These are phyloP conservation scores for Diadumene lineata DNA, from an alignment of 92 coral and sea anemone species.

Conservation along the genomic window DNA sequence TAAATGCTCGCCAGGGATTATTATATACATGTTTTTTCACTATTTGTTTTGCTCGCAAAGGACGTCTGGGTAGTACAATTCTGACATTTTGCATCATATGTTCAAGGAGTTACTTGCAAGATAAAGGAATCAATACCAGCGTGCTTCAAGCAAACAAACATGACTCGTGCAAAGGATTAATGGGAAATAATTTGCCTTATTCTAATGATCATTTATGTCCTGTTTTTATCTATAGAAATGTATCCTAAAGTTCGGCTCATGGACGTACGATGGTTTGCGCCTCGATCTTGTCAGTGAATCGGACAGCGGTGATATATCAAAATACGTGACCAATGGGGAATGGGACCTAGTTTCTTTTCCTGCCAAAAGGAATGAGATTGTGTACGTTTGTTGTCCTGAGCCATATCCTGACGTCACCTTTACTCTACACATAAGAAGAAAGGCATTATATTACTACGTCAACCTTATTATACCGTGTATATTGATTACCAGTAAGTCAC, in stretches of 20 bases:
- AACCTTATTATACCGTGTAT: conserved; percentile 83
- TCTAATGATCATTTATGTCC: background rate
- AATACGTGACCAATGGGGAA: conserved; percentile 83
- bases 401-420: conserved; percentile 89
- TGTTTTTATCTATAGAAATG: conserved; percentile 48
- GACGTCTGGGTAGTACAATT: background rate
- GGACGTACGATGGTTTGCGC: conserved; percentile 84
- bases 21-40: background rate
- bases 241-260: conserved; percentile 81
- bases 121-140: no score
- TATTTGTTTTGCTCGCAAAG: background rate
- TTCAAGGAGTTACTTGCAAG: no score
- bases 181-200: background rate
- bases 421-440: conserved; percentile 68
- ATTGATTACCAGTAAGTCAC: conserved; percentile 71
- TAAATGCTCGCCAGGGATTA: no score
- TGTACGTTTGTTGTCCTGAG: conserved; percentile 84
- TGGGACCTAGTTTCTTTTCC: conserved; percentile 77
- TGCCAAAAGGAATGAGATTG: conserved; percentile 57
- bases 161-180: background rate
- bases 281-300: conserved; percentile 72
- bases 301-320: conserved; percentile 53
- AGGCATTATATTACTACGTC: conserved; percentile 71
- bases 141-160: no score
- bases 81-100: background rate